Evolutionary conservation across 2,113 vertebrate species (phyloP), one percentile per base, ranked within the genome.

Genomic region (Neodon shergylaensis): DNA sequence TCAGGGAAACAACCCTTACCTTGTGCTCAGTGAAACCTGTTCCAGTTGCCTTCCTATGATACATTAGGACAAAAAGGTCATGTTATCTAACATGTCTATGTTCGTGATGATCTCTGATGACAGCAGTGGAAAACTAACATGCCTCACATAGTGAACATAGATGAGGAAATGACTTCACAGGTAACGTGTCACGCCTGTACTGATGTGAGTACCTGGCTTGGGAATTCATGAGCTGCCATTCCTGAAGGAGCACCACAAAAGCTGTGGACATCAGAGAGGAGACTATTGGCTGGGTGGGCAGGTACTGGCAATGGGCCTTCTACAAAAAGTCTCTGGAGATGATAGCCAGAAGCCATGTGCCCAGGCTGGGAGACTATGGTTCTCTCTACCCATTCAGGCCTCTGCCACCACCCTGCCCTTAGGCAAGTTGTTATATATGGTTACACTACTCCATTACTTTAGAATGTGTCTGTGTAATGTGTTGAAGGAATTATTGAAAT

Each of bases 401-500:
- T 95, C 63, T 58, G 47, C 83, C n/a, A 8, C 84, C 76, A 33
- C 42, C 70, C 7, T 11, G 58, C 58, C 19, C 58, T 58, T 58
- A 21, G 94, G 89, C 0, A 0, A 28, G 24, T 68, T 88, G 44
- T 95, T 95, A 87, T 91, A 79, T 91, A 91, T 87, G 87, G 86
- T 47, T 63, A 54, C 83, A 49, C 87, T 91, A 76, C 91, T 91
- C 94, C 95, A 94, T 95, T 96, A 84, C 90, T 93, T 70, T 83
- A 83, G 77, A 87, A 83, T 8, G 28, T 91, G 44, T 90, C 86
- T 52, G 0, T 92, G 95, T 86, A 74, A 93, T 39, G 87, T 84
- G 36, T 74, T 83, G 96, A 96, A 96, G 90, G 93, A 92, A 94
- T 97, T 97, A 95, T 90, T 97, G 97, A 93, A 96, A 97, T 97